Evolutionary conservation across 1,140 invertebrate species (phyloP).

Genomic region (Trichonephila inaurata): DNA sequence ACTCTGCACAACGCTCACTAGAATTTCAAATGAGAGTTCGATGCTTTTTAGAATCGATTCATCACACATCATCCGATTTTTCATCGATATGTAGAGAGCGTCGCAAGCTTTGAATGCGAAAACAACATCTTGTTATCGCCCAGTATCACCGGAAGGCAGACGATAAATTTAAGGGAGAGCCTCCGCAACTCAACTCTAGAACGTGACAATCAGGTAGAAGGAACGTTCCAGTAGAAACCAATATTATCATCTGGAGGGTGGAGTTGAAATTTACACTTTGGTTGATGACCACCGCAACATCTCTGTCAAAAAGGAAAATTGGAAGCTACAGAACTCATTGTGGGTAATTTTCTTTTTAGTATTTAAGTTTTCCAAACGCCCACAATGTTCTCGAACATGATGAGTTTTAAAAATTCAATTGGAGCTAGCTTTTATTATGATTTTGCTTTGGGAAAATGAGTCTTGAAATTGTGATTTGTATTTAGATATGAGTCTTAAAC

Average conservation of each 20-base stretch:
- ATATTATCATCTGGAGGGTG: background rate
- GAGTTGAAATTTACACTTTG: slow-evolving; percentile 21
- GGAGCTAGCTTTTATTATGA: no score
- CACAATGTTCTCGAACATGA: no score
- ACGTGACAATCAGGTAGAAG: slow-evolving; percentile 17
- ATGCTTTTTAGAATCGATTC: background rate
- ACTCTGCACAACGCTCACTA: background rate
- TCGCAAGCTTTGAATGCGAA: background rate
- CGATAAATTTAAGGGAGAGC: slow-evolving; percentile 18
- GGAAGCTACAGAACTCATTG: no score
- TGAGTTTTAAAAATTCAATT: no score
- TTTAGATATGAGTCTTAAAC: no score
- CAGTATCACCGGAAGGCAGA: background rate
- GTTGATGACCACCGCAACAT: background rate
- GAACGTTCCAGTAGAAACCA: background rate
- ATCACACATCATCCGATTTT: slow-evolving; percentile 9
- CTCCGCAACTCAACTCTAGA: background rate
- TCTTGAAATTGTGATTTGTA: no score
- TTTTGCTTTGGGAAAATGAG: no score
- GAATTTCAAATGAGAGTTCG: slow-evolving; percentile 1
- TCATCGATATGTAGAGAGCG: background rate
- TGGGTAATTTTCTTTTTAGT: no score
- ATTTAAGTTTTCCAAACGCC: no score
- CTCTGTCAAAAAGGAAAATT: no score
- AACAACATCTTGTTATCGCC: slow-evolving; percentile 19